These are phyloP conservation scores for Chironomus tepperi DNA, from an alignment of 1,140 invertebrate genomes.

Conservation along the genomic window DNA sequence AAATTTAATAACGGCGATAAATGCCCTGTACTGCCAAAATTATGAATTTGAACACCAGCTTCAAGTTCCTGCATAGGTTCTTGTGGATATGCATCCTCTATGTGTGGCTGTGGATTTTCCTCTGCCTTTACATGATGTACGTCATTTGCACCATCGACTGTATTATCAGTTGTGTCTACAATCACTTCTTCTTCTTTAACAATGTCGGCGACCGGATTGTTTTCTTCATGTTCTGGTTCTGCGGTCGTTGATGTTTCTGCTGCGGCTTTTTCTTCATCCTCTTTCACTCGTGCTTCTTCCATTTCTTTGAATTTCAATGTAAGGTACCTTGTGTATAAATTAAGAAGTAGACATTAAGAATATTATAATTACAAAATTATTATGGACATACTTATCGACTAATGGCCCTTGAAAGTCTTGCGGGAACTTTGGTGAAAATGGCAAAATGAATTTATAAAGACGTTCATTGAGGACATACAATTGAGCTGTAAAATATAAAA, in stretches of 20 bases:
- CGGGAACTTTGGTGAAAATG: constrained; percentile 74
- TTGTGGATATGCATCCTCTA: neutral
- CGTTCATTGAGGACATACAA: constrained; percentile 80
- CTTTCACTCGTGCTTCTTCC: constrained; percentile 60
- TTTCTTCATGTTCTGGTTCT: constrained; percentile 30
- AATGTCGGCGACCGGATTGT: constrained; percentile 18
- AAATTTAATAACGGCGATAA: constrained; percentile 25
- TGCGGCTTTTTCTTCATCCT: constrained; percentile 34
- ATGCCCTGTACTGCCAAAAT: constrained; percentile 36
- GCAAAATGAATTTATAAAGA: constrained; percentile 78
- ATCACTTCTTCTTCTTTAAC: constrained; percentile 22
- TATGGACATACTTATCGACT: constrained; percentile 56
- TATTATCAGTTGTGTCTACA: constrained; percentile 14
- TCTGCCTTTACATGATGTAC: neutral
- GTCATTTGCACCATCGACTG: neutral
- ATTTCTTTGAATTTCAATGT: constrained; percentile 73
- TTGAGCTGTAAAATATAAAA: constrained; percentile 43
- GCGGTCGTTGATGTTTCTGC: constrained; percentile 28
- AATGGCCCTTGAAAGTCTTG: constrained; percentile 77
- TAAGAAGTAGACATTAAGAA: constrained; percentile 19
- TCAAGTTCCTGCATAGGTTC: constrained; percentile 17
- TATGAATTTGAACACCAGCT: constrained; percentile 37
- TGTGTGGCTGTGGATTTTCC: neutral
- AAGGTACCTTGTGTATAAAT: constrained; percentile 56
- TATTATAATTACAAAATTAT: no score